A percentile compares a stretch with the other conserved stretches of the same genome.
Evolutionary conservation across 2,888 invertebrate species (phyloP).

Genomic region (Beris chalybata): DNA sequence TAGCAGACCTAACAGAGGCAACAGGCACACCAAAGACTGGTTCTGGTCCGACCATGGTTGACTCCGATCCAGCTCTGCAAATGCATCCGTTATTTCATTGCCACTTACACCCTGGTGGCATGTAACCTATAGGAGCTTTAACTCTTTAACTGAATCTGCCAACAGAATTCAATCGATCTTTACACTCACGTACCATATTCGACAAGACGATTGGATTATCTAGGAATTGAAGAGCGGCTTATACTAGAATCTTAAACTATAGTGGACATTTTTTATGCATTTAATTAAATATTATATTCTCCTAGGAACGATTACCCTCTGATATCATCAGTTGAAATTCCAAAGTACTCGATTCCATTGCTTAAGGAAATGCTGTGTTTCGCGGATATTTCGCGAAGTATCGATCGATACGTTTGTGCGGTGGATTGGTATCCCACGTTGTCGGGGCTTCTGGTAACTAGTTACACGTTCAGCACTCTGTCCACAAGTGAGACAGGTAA

Average conservation of each 20-base stretch:
- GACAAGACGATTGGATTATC: too few species aligned
- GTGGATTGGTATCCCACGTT: slow-evolving; percentile 72
- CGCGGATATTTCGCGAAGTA: slow-evolving; percentile 65
- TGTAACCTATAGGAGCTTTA: too few species aligned
- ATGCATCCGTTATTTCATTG: too few species aligned
- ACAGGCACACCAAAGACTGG: too few species aligned
- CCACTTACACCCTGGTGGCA: too few species aligned
- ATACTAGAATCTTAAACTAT: not conserved
- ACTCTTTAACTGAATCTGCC: too few species aligned
- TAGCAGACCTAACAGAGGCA: too few species aligned
- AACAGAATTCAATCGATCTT: too few species aligned
- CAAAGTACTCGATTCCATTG: slow-evolving; percentile 48
- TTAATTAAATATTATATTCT: not conserved
- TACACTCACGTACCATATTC: too few species aligned
- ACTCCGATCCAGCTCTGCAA: too few species aligned
- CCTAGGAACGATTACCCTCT: slow-evolving; percentile 52
- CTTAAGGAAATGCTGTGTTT: slow-evolving; percentile 62
- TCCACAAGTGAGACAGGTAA: slow-evolving; percentile 46
- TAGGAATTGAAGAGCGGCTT: too few species aligned
- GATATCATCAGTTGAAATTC: slow-evolving; percentile 46
- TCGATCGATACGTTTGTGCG: slow-evolving; percentile 67
- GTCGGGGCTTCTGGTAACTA: slow-evolving; percentile 68
- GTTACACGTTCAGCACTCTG: slow-evolving; percentile 65
- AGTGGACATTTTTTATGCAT: slow-evolving; percentile 2
- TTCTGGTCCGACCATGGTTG: too few species aligned